A percentile compares a stretch with the other conserved stretches of the same genome.
Evolutionary conservation across 2,113 vertebrate genomes (phyloP).

Genomic region (Elaphurus davidianus): DNA sequence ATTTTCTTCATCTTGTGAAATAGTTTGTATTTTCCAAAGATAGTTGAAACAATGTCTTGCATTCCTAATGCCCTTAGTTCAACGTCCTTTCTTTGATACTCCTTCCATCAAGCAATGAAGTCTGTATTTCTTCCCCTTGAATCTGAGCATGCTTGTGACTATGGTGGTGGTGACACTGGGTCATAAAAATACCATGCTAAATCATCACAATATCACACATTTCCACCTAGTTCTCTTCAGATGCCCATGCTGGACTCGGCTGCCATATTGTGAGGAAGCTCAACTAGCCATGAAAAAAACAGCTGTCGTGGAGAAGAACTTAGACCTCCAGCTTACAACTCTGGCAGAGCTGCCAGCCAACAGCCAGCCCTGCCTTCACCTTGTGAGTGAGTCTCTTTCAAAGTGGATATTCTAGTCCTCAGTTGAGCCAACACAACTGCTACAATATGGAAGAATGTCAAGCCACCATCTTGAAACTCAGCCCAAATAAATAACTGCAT

Average conservation of each 20-base stretch:
- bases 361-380: neutral
- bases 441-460: neutral
- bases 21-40: neutral
- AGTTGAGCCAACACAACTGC: neutral
- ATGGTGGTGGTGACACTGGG: too few relatives aligned
- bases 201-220: neutral
- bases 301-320: neutral
- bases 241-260: neutral
- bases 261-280: neutral
- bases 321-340: neutral
- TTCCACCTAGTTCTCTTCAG: neutral
- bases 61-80: neutral
- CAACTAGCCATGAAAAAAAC: neutral
- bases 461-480: neutral
- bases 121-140: fast-evolving
- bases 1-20: fast-evolving
- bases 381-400: neutral
- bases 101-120: fast-evolving
- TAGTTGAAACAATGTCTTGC: fast-evolving
- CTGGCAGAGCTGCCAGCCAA: neutral
- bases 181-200: neutral
- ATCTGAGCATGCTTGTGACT: neutral
- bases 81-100: fast-evolving
- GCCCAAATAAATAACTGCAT: too few relatives aligned
- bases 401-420: neutral